Conservation (phyloP, 1,140 invertebrate species). For the Phthorimaea operculella region DNA sequence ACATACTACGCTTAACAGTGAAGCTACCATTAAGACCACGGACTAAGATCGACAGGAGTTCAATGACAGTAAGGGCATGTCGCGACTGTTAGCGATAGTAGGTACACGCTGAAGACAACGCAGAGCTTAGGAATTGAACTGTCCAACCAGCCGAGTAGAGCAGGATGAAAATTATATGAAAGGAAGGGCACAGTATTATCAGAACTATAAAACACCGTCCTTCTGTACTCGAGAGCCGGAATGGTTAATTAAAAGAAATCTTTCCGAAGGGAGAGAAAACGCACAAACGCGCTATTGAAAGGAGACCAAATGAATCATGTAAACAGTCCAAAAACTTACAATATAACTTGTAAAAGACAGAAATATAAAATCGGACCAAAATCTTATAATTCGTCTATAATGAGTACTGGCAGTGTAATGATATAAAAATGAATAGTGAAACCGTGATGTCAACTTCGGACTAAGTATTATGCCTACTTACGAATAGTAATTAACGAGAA, state of each 20-base stretch:
- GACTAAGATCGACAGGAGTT: no score
- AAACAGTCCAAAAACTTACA: conserved; percentile 60
- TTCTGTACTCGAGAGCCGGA: no score
- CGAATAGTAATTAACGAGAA: conserved; percentile 63
- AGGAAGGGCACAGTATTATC: no score
- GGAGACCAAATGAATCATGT: not conserved
- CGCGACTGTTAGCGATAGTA: not conserved
- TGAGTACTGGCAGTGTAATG: conserved; percentile 65
- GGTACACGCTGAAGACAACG: conserved; percentile 8
- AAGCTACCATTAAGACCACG: not conserved
- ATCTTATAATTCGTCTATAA: conserved; percentile 58
- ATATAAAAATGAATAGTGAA: conserved; percentile 39
- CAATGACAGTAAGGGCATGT: not conserved
- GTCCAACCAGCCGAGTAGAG: not conserved
- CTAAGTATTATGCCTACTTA: conserved; percentile 56
- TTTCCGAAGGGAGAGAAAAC: not conserved
- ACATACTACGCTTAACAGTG: not conserved
- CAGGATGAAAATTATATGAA: not conserved
- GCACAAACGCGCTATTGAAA: not conserved
- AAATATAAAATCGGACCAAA: conserved; percentile 64
- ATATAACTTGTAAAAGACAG: conserved; percentile 56
- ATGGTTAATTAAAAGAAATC: no score
- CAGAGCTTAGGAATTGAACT: conserved; percentile 11
- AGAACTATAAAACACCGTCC: no score
- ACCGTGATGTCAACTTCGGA: conserved; percentile 31